Base-by-base conservation (phyloP, 2,888 invertebrate species). In the Taenaris catops region DNA sequence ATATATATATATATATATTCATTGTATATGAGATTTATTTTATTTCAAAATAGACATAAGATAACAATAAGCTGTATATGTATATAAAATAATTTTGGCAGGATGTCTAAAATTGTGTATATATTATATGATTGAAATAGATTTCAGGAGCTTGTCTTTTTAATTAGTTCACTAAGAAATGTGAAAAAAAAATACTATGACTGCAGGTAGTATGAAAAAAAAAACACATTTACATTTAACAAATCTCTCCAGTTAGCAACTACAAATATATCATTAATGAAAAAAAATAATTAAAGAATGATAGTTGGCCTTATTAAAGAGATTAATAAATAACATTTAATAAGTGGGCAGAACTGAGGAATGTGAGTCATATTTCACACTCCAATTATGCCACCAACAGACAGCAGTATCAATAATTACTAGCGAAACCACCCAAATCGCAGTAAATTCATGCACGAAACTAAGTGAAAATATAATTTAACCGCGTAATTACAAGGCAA, bases 331-430 rank as follows among this genome's bases (percentile, higher is more conserved):
- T 70, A 34, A 59, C 64, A 72, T 71, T 74, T 78, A 63, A 61
- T 63, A 68, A 57, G 76, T 74, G 70, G 79, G 70, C 61, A 65
- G 66, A 42, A 48, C 50, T 31, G 12, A 58, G 55, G 63, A 63
- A 73, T 67, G 66, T 76, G 79, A 83, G 64, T 81, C 81, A 84
- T 59, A 60, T 72, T 80, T 84, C 84, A 84, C 84, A 86, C 84
- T 84, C 86, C 63, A 84, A 76, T 84, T 81, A 78, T 55, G 63
- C 69, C 80, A 74, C 79, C 71, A 69, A 70, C 78, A n/a, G n/a
- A n/a, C n/a, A n/a, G n/a, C n/a, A 69, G 63, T 72, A 74, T 70
- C 69, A 76, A 76, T 72, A 70, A 75, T 76, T 78, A 64, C 57
- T 63, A 71, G 55, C 58, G 69, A 68, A 74, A 70, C 65, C 66